These are phyloP conservation scores for Pipistrellus kuhlii DNA, from an alignment of 2,797 vertebrate genomes.

Conservation along the genomic window DNA sequence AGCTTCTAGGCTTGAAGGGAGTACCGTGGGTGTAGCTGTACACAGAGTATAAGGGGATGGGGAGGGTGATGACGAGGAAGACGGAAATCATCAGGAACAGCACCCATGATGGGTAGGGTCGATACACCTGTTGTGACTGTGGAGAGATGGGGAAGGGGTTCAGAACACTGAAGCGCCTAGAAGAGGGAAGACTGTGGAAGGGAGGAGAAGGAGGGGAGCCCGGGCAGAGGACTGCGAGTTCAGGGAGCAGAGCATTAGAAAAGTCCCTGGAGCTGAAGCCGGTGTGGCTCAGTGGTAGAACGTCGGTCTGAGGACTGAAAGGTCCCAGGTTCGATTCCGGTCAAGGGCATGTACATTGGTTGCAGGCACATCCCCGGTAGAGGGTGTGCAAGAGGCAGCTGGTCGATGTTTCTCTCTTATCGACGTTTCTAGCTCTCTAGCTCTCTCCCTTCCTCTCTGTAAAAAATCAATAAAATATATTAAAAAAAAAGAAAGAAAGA, in stretches of 20 bases:
- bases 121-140: constrained; percentile 87
- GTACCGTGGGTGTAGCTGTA: constrained; percentile 73
- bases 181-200: background rate
- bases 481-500: too few species aligned
- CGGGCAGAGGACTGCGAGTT: background rate
- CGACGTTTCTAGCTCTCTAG: too few species aligned
- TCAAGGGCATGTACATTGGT: too few species aligned
- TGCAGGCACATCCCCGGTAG: too few species aligned
- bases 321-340: too few species aligned
- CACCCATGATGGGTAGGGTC: constrained; percentile 89
- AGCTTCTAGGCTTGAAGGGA: background rate
- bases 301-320: too few species aligned
- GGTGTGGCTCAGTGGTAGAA: too few species aligned
- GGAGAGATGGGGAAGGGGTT: constrained; percentile 1
- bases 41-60: constrained; percentile 87
- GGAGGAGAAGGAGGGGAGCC: background rate
- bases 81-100: constrained; percentile 85
- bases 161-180: background rate
- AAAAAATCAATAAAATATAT: too few species aligned
- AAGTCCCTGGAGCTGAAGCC: too few species aligned
- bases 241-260: background rate
- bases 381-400: too few species aligned
- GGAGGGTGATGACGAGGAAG: constrained; percentile 88
- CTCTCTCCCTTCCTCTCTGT: too few species aligned
- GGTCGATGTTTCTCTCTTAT: too few species aligned